Base-by-base conservation (phyloP, 2,888 invertebrate species). In the Osedax fenrisi region DNA sequence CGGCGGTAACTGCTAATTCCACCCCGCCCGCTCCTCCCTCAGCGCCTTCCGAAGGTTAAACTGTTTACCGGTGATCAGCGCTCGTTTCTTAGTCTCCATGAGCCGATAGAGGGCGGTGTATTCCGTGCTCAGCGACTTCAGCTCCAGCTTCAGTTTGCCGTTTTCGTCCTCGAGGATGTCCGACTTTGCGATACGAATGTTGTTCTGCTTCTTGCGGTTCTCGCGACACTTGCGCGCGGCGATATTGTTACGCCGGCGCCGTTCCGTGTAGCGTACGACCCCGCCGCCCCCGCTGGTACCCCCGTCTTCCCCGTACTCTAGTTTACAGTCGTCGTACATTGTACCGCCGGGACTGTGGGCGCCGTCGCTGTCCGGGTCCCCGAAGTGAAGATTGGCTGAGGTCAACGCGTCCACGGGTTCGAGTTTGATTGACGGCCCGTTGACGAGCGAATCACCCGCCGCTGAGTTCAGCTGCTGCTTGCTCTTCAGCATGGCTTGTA, bases 101-200 rank as follows among this genome's bases (percentile, higher is more conserved):
- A 86, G 81, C 76, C 84, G 85, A 78, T 93, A 92, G 3, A 95
- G 89, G 78, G 90, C 91, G 72, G 92, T 92, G 78, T 95, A 92
- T 85, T 95, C 94, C 0, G 91, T 90, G 41, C 93, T 92, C 25
- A 95, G 88, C 80, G 91, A 88, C 80, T 91, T 91, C 79, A 95
- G 87, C 85, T 94, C 91, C 22, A 81, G 78, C 61, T 82, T 81
- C 17, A 94, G 87, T 83, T 90, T 90, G 74, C 83, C 83, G 79
- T 86, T 86, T 80, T 86, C 86, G 2, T 78, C 79, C 78, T 85
- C 86, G 70, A 86, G 80, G 56, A 81, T 80, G 21, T 79, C 79
- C 0, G 83, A 82, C 73, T 85, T 82, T 72, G 82, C 83, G 61
- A 84, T 83, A 3, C 85, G 80, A 75, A 84, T 80, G 72, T 82